Evolutionary conservation across 1,140 invertebrate genomes (phyloP).

Genomic region (Leptinotarsa lineolata): DNA sequence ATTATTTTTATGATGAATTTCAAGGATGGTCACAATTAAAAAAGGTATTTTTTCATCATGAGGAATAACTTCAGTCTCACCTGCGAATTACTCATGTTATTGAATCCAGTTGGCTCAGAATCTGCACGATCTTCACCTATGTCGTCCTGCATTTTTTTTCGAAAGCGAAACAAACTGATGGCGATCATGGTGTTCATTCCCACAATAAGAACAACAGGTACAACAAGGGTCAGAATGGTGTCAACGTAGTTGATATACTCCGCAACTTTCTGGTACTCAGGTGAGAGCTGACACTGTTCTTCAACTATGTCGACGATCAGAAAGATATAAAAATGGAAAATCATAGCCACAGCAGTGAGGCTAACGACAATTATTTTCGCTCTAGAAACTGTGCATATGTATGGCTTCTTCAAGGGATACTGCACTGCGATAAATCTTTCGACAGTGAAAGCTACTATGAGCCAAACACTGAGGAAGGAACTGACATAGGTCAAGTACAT

Average conservation of each 20-base stretch:
- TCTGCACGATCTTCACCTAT: neutral
- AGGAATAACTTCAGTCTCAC: slow-evolving; percentile 8
- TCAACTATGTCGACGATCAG: slow-evolving; percentile 44
- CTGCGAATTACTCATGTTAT: slow-evolving; percentile 23
- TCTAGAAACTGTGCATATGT: slow-evolving; percentile 76
- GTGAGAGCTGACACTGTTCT: slow-evolving; percentile 53
- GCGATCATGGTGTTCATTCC: slow-evolving; percentile 73
- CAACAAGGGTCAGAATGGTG: slow-evolving; percentile 69
- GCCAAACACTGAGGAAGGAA: slow-evolving; percentile 78
- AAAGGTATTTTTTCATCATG: too few species aligned
- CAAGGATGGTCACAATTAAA: too few species aligned
- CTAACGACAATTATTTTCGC: slow-evolving; percentile 64
- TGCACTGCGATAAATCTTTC: slow-evolving; percentile 84
- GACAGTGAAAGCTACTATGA: slow-evolving; percentile 83
- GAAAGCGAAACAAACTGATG: slow-evolving; percentile 45
- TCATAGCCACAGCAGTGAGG: slow-evolving; percentile 39
- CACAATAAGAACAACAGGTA: slow-evolving; percentile 73
- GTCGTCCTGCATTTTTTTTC: slow-evolving; percentile 48
- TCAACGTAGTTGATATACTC: slow-evolving; percentile 72
- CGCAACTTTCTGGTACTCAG: slow-evolving; percentile 60
- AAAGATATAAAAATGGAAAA: slow-evolving; percentile 47
- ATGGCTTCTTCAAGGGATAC: slow-evolving; percentile 75
- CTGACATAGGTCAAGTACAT: slow-evolving; percentile 72
- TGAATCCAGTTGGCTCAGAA: slow-evolving; percentile 9
- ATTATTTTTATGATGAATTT: too few species aligned